phyloP scores from a whole-genome alignment of 2,797 vertebrate genomes.

The Bryconaethiops microstoma region DNA sequence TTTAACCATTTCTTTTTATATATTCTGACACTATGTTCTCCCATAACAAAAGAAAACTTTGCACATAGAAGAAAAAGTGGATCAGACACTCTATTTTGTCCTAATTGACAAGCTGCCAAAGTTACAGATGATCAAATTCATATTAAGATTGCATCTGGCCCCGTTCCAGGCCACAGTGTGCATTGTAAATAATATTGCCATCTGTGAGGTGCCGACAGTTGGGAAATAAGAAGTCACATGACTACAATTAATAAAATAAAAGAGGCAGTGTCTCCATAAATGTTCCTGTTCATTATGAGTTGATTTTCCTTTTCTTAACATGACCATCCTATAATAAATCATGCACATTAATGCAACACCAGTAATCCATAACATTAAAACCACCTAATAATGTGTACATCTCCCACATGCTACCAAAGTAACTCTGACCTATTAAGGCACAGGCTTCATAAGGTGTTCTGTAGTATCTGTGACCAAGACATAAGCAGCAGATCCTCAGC shows the following conservation, averaged over 20 bases:
- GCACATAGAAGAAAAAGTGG: constrained; percentile 26
- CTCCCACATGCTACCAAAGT: no score
- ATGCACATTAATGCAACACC: constrained; percentile 1
- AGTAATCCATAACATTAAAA: no score
- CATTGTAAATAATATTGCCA: constrained; percentile 74
- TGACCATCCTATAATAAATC: constrained; percentile 33
- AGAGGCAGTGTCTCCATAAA: constrained; percentile 64
- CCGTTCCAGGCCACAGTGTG: constrained; percentile 69
- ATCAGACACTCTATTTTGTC: constrained; percentile 50
- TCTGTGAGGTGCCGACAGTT: constrained; percentile 74
- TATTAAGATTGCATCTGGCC: constrained; percentile 72
- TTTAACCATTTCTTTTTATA: neutral
- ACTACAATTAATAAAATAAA: constrained; percentile 69
- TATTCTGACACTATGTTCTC: neutral
- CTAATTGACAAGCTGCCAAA: constrained; percentile 70
- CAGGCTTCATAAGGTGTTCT: no score
- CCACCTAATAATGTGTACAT: no score
- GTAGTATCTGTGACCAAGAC: no score
- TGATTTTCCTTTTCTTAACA: constrained; percentile 29
- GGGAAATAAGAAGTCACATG: constrained; percentile 62
- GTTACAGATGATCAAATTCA: constrained; percentile 75
- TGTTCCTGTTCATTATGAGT: constrained; percentile 47
- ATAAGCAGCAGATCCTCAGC: no score
- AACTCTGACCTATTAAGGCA: no score
- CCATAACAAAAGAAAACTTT: constrained; percentile 16